A percentile compares a stretch with the other conserved stretches of the same genome.
Conservation (phyloP, 1,140 invertebrate species). For the Maniola jurtina region DNA sequence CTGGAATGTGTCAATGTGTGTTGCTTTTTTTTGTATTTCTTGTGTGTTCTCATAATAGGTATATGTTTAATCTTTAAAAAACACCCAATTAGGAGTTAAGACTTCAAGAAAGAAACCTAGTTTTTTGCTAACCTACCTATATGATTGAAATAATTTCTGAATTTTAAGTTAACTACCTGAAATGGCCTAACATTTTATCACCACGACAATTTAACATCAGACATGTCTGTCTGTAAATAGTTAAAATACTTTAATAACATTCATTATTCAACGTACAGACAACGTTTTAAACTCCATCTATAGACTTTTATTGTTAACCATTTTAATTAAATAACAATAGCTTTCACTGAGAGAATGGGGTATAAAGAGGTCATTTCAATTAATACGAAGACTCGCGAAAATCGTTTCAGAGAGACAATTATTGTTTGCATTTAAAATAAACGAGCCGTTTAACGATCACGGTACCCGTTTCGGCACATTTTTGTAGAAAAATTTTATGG, state of each 20-base stretch:
- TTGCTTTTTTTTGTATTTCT: too few relatives aligned
- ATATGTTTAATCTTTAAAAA: too few relatives aligned
- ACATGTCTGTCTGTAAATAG: background rate
- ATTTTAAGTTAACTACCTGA: too few relatives aligned
- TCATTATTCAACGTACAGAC: background rate
- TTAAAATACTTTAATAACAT: background rate
- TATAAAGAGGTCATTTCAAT: slow-evolving; percentile 17
- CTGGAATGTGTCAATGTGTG: too few relatives aligned
- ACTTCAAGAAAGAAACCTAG: too few relatives aligned
- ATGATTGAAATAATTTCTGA: too few relatives aligned
- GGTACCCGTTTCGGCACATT: background rate
- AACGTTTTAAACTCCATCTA: background rate
- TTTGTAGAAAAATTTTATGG: background rate
- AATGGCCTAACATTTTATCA: background rate
- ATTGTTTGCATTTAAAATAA: slow-evolving; percentile 14
- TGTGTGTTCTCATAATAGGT: too few relatives aligned
- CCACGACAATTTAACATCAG: background rate
- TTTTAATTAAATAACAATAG: slow-evolving; percentile 19
- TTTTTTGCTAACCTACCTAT: too few relatives aligned
- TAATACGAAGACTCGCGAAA: slow-evolving; percentile 11
- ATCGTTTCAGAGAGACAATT: slow-evolving; percentile 16
- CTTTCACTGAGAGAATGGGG: slow-evolving; percentile 8
- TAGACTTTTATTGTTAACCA: background rate
- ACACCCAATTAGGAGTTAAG: too few relatives aligned
- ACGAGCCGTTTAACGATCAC: background rate